Conservation (phyloP, 2,888 invertebrate species). For the Chrysolina oricalcia region DNA sequence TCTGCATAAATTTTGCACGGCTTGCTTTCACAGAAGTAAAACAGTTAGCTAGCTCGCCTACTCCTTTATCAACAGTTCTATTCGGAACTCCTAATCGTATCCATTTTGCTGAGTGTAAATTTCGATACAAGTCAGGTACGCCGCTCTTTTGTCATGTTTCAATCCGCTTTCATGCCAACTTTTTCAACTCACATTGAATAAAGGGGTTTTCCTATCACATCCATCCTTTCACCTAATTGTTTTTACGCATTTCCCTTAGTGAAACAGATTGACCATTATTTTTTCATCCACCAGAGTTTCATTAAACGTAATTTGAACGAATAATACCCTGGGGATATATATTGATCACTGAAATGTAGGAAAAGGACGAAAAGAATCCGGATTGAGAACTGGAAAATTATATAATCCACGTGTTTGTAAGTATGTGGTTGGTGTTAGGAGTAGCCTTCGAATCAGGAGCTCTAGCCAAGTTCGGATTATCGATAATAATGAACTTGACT, state of each 20-base stretch:
- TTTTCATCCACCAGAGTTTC: neutral
- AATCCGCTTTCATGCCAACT: neutral
- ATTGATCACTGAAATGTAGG: neutral
- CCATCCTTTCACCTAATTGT: neutral
- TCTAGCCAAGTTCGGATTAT: too few relatives aligned
- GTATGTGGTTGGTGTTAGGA: too few relatives aligned
- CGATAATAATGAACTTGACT: too few relatives aligned
- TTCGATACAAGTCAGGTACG: neutral
- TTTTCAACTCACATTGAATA: neutral
- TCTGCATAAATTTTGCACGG: too few relatives aligned
- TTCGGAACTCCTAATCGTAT: too few relatives aligned
- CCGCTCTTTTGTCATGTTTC: neutral
- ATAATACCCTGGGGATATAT: neutral
- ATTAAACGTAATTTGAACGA: conserved; percentile 9
- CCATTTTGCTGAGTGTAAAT: too few relatives aligned
- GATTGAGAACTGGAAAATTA: neutral
- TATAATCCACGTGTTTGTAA: neutral
- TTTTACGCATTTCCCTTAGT: neutral
- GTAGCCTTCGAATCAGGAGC: too few relatives aligned
- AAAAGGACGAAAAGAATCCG: neutral
- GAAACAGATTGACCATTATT: neutral
- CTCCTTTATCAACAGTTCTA: too few relatives aligned
- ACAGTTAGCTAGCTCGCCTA: too few relatives aligned
- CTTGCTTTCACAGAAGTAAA: too few relatives aligned
- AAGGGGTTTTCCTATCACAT: neutral